Percentiles rank a stretch among this genome's conserved stretches.
Evolutionary conservation across 2,888 invertebrate genomes (phyloP).

Genomic region (Oligia latruncula): DNA sequence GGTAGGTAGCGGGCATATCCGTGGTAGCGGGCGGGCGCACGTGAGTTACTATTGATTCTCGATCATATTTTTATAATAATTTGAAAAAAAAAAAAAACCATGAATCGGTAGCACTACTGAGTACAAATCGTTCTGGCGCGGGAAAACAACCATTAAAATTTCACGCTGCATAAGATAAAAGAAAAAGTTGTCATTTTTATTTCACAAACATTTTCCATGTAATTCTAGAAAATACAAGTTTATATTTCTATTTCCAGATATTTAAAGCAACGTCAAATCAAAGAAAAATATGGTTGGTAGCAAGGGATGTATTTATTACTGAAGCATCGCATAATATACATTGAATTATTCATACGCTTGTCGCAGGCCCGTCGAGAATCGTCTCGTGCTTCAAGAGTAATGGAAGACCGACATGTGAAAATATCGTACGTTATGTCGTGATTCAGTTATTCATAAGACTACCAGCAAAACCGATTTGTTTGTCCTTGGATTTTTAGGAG

Average conservation of each 20-base stretch:
- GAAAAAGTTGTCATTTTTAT: background rate
- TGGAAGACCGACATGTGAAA: constrained; percentile 48
- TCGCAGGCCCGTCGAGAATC: constrained; percentile 36
- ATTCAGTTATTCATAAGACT: constrained; percentile 41
- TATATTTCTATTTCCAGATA: constrained; percentile 13
- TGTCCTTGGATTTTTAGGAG: constrained; percentile 29
- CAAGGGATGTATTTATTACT: constrained; percentile 65
- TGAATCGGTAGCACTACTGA: too few relatives aligned
- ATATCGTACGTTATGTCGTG: constrained; percentile 29
- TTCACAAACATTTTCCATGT: too few relatives aligned
- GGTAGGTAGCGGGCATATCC: too few relatives aligned
- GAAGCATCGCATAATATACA: constrained; percentile 67
- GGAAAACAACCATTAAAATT: too few relatives aligned
- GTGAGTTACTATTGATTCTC: too few relatives aligned
- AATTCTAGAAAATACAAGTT: background rate
- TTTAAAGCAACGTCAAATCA: constrained; percentile 41
- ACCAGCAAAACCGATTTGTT: constrained; percentile 6
- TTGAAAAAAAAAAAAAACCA: too few relatives aligned
- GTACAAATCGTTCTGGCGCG: too few relatives aligned
- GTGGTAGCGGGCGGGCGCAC: too few relatives aligned
- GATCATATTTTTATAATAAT: too few relatives aligned
- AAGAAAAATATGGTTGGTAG: constrained; percentile 47
- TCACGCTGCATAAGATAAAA: background rate
- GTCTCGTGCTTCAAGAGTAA: constrained; percentile 53
- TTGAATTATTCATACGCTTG: constrained; percentile 75